These are phyloP conservation scores for Eonycteris spelaea DNA, from an alignment of 2,113 vertebrate genomes.

Conservation along the genomic window DNA sequence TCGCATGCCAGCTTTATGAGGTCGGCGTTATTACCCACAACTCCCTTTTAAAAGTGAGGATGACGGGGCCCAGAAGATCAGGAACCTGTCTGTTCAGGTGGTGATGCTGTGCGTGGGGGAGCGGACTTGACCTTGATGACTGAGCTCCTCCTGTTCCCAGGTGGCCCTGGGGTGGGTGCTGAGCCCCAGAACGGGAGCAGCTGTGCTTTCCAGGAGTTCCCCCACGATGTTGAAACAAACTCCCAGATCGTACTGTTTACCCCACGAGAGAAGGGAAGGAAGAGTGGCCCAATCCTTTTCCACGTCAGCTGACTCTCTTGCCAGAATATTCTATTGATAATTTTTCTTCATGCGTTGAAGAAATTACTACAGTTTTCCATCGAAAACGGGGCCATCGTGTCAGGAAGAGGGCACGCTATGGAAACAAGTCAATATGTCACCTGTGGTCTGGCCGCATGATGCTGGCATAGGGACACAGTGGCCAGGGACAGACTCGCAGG, in stretches of 20 bases:
- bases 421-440: fast-evolving
- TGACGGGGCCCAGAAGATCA: not conserved
- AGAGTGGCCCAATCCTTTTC: not conserved
- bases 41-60: not conserved
- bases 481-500: not conserved
- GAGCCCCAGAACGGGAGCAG: not conserved
- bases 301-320: not conserved
- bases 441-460: fast-evolving
- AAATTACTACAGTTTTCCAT: not conserved
- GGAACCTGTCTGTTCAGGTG: not conserved
- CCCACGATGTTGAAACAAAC: fast-evolving
- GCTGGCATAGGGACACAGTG: not conserved
- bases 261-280: not conserved
- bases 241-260: no score
- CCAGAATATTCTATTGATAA: no score
- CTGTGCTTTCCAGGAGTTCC: not conserved
- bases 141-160: no score
- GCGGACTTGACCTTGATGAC: not conserved
- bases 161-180: no score
- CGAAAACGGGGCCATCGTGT: fast-evolving
- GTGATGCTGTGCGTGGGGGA: fast-evolving
- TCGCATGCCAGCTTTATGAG: not conserved
- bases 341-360: not conserved
- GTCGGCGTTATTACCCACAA: not conserved
- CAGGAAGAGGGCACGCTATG: not conserved